These are phyloP conservation scores for Trogon surrucura DNA, from an alignment of 2,113 vertebrate genomes.

Conservation along the genomic window DNA sequence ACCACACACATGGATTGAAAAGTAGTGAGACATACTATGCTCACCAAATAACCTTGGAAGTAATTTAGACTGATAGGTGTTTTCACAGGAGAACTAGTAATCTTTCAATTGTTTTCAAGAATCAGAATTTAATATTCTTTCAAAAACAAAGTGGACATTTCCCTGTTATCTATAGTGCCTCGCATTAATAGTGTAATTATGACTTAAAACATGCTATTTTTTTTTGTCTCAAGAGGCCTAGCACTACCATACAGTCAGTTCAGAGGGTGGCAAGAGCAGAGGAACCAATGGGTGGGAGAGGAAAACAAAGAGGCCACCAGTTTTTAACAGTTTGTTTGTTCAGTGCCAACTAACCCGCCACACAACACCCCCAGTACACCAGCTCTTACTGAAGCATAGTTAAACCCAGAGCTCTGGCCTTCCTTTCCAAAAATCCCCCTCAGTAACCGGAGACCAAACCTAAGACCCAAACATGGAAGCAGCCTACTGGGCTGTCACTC, in stretches of 20 bases:
- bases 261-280: background rate
- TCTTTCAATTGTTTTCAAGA: background rate
- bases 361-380: background rate
- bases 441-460: background rate
- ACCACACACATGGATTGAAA: background rate
- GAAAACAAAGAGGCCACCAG: background rate
- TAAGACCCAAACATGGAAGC: background rate
- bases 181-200: background rate
- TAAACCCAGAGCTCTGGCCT: background rate
- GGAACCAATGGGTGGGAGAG: background rate
- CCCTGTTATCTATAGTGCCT: too few species aligned
- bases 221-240: background rate
- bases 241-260: background rate
- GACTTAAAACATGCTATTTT: background rate
- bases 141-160: background rate
- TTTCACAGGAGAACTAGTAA: background rate
- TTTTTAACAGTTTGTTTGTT: background rate
- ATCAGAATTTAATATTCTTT: background rate
- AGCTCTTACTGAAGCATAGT: background rate
- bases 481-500: background rate
- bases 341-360: background rate
- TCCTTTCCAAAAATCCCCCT: background rate
- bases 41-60: background rate
- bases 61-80: background rate
- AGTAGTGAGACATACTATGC: background rate